These are phyloP conservation scores for Drosophila quasianomalipes DNA, from an alignment of 2,888 invertebrate species.

Conservation along the genomic window DNA sequence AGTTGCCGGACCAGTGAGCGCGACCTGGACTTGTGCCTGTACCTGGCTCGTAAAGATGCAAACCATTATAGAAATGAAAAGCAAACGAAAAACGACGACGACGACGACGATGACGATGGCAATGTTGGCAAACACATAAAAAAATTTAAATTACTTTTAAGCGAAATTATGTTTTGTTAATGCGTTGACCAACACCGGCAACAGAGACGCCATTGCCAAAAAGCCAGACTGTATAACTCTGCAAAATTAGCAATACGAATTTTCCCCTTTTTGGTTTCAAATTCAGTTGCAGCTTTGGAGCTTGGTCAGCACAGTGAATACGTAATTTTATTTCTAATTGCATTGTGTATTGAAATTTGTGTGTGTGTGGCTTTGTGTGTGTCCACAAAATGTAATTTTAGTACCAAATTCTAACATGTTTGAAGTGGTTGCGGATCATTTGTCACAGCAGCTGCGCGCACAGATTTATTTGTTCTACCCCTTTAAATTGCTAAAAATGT, in stretches of 20 bases:
- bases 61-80: constrained; percentile 80
- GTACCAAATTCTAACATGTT: constrained; percentile 15
- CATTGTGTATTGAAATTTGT: constrained; percentile 19
- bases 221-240: constrained; percentile 36
- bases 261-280: constrained; percentile 34
- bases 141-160: constrained; percentile 75
- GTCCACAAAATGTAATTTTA: constrained; percentile 40
- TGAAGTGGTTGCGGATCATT: constrained; percentile 32
- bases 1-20: constrained; percentile 67
- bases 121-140: constrained; percentile 67
- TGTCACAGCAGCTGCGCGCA: constrained; percentile 36
- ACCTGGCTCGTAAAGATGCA: constrained; percentile 68
- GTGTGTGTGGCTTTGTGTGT: constrained; percentile 7
- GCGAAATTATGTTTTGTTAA: constrained; percentile 78
- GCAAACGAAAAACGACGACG: constrained; percentile 57
- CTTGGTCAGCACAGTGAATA: constrained; percentile 38
- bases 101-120: constrained; percentile 30
- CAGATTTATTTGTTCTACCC: constrained; percentile 42
- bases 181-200: constrained; percentile 45
- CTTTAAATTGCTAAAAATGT: background rate
- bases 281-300: constrained; percentile 27
- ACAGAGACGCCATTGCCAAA: constrained; percentile 14
- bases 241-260: constrained; percentile 52
- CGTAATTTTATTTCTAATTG: constrained; percentile 56
- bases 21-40: constrained; percentile 57